Base-by-base conservation (phyloP, 2,888 invertebrate genomes). In the Temnothorax rugatulus region DNA sequence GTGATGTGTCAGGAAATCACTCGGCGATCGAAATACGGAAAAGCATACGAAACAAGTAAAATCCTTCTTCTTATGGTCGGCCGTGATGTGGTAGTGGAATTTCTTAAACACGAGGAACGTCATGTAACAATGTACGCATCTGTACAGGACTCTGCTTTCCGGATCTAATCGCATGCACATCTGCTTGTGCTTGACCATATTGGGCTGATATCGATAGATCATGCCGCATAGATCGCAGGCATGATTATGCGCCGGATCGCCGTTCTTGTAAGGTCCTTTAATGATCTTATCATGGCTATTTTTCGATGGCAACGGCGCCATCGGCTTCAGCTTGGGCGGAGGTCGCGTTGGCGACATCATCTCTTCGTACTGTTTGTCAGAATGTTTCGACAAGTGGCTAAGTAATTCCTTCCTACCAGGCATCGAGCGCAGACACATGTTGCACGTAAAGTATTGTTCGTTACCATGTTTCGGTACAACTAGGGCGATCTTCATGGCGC, bases 401-500 rank as follows among this genome's bases (percentile, higher is more conserved):
- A 95, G 83, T n/a, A 95, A 82, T 25, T 94, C 94, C 38, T 92
- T 92, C 7, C 94, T 86, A n/a, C 93, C 92, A 0, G 87, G 68
- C 88, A 94, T 85, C 0, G 94, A 90, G 34, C 92, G 89, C 41
- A 94, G 86, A 76, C 95, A 95, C 95, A 95, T 95, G 79, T 94
- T 95, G 63, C 95, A 95, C 0, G 94, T 94, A 77, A 95, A 95
- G 54, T 94, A 94, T 61, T 93, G 93, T 47, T 95, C 94, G 4
- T 88, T 87, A 0, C 95, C 95, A 13, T 91, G 90, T 61, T 92
- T 93, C 0, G 95, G 95, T 3, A 93, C 86, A 0, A 95, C 95
- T 1, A 93, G 85, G 4, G 95, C 95, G 11, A 95, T 96, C 86
- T 96, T 96, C 90, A 96, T 96, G 0, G 96, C 96, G 87, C 96